phyloP scores from a whole-genome alignment of 2,797 vertebrate species.

The Kryptopterus vitreolus region DNA sequence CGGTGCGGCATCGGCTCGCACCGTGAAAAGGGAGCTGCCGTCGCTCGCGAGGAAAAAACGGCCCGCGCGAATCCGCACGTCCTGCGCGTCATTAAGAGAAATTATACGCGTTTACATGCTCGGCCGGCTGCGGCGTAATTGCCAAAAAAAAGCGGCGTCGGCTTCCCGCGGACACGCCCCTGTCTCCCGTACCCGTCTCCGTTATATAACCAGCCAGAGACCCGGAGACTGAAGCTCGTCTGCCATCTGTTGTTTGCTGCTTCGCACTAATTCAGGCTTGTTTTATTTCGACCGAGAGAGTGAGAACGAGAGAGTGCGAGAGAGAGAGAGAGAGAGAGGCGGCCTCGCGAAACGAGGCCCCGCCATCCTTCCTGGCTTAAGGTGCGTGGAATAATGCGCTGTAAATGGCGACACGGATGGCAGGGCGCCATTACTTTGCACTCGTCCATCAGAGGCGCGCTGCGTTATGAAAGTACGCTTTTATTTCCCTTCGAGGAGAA shows the following conservation, averaged over 20 bases:
- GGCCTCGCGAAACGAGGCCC: conserved; percentile 6
- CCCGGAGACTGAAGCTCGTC: conserved; percentile 46
- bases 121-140: conserved; percentile 52
- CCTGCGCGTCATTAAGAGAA: conserved; percentile 58
- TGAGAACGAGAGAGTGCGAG: conserved; percentile 9
- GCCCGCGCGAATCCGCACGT: conserved; percentile 42
- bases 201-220: conserved; percentile 39
- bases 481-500: neutral
- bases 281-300: neutral
- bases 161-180: conserved; percentile 39
- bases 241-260: conserved; percentile 62
- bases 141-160: conserved; percentile 53
- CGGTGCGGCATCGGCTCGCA: conserved; percentile 32
- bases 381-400: conserved; percentile 24
- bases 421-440: neutral
- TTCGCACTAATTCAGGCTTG: conserved; percentile 42
- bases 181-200: conserved; percentile 30
- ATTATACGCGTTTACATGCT: conserved; percentile 59
- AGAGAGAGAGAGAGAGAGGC: conserved; percentile 11
- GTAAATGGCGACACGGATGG: conserved; percentile 29
- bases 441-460: conserved; percentile 2
- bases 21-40: conserved; percentile 35
- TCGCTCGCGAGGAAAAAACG: conserved; percentile 35
- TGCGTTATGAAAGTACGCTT: conserved; percentile 22
- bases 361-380: conserved; percentile 31